Conservation (phyloP, 2,888 invertebrate genomes). For the Dyspetes luteomarginatus region DNA sequence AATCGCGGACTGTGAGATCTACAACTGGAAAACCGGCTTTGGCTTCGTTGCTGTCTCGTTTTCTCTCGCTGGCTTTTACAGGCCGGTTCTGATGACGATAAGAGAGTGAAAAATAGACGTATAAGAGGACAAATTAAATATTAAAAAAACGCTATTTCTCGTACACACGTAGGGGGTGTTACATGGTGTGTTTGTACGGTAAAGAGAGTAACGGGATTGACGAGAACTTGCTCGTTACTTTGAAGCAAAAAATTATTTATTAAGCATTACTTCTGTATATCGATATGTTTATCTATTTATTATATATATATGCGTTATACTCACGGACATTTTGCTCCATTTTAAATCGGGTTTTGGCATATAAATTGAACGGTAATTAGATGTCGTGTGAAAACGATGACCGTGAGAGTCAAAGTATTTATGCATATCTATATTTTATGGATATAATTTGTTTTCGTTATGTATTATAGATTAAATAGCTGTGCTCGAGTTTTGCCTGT, state of each 20-base stretch:
- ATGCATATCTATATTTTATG: slow-evolving; percentile 38
- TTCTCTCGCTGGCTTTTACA: background rate
- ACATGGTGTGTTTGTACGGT: background rate
- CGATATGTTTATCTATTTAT: background rate
- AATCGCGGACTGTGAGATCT: slow-evolving; percentile 30
- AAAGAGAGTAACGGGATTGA: slow-evolving; percentile 55
- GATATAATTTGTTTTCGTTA: background rate
- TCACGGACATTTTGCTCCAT: background rate
- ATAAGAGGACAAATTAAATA: background rate
- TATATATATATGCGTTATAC: too few relatives aligned
- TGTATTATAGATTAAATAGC: slow-evolving; percentile 15
- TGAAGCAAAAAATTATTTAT: background rate
- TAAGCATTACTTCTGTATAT: background rate
- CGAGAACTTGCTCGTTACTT: slow-evolving; percentile 41
- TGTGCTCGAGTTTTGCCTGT: background rate
- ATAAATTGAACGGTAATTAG: slow-evolving; percentile 76
- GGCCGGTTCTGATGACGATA: slow-evolving; percentile 60
- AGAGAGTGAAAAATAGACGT: slow-evolving; percentile 42
- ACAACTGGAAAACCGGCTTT: slow-evolving; percentile 59
- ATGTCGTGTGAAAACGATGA: slow-evolving; percentile 77
- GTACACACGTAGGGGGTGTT: slow-evolving; percentile 33
- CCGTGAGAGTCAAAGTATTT: slow-evolving; percentile 73
- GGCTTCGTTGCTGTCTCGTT: slow-evolving; percentile 14
- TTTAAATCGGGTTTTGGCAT: slow-evolving; percentile 61
- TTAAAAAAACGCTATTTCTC: slow-evolving; percentile 29